phyloP scores from a whole-genome alignment of 1,140 invertebrate species.

The Bombus consobrinus region DNA sequence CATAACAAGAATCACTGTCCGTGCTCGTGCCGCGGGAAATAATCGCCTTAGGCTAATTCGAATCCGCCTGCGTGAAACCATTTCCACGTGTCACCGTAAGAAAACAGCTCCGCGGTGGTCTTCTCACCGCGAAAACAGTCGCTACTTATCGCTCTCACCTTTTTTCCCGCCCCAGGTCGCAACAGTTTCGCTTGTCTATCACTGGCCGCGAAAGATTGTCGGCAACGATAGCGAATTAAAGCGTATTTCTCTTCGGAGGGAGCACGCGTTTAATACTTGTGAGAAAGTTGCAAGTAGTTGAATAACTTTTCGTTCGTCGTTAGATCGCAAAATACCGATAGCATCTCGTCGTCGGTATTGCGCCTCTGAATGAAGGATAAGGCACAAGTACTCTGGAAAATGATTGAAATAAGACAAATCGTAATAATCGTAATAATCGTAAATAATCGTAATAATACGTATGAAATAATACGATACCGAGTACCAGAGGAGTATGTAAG shows the following conservation, averaged over 20 bases:
- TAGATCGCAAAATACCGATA: background rate
- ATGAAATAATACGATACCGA: too few species aligned
- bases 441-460: too few species aligned
- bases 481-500: too few species aligned
- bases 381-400: background rate
- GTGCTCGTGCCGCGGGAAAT: slow-evolving; percentile 35
- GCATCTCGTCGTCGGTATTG: too few species aligned
- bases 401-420: background rate
- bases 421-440: too few species aligned
- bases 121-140: slow-evolving; percentile 35
- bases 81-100: slow-evolving; percentile 57
- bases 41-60: slow-evolving; percentile 45
- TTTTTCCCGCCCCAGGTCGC: slow-evolving; percentile 22
- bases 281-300: slow-evolving; percentile 34
- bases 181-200: slow-evolving; percentile 44
- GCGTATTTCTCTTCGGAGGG: background rate
- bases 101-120: slow-evolving; percentile 47
- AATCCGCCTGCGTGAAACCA: slow-evolving; percentile 43
- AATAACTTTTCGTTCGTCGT: slow-evolving; percentile 10
- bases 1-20: slow-evolving; percentile 52
- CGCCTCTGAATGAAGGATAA: too few species aligned
- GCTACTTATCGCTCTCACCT: slow-evolving; percentile 34
- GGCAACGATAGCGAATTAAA: slow-evolving; percentile 25
- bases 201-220: slow-evolving; percentile 3
- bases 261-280: slow-evolving; percentile 35